Conservation (phyloP, 1,140 invertebrate genomes). For the Diabrotica undecimpunctata region DNA sequence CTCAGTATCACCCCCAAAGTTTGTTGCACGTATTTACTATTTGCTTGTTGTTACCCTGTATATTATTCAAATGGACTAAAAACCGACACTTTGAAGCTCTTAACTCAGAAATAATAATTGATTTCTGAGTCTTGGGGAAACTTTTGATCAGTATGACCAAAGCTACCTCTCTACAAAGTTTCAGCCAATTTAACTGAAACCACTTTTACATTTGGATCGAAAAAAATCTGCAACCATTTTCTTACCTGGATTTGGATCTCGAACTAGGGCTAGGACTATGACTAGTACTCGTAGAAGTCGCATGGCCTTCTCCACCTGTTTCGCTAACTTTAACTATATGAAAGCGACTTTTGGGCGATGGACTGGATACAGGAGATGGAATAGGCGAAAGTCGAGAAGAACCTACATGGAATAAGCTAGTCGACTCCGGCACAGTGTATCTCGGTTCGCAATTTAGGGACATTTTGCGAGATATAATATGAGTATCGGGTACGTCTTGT, state of each 20-base stretch:
- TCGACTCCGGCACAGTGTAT: conserved; percentile 27
- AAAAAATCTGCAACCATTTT: too few relatives aligned
- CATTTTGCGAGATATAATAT: conserved; percentile 37
- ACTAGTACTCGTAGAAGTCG: conserved; percentile 1
- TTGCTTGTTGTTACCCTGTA: too few relatives aligned
- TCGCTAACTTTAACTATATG: conserved; percentile 29
- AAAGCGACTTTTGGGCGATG: conserved; percentile 30
- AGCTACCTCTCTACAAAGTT: too few relatives aligned
- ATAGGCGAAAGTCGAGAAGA: conserved; percentile 30
- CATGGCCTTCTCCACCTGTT: conserved; percentile 9
- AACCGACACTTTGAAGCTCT: too few relatives aligned
- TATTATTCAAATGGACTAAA: too few relatives aligned
- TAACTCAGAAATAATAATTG: too few relatives aligned
- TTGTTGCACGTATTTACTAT: too few relatives aligned
- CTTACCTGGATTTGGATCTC: conserved; percentile 12
- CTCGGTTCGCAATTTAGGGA: conserved; percentile 41
- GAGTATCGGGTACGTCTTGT: conserved; percentile 33
- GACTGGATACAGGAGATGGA: conserved; percentile 27
- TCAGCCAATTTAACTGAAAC: too few relatives aligned
- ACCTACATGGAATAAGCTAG: conserved; percentile 26
- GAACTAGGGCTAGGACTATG: conserved; percentile 9
- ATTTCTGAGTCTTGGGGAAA: too few relatives aligned
- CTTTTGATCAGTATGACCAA: too few relatives aligned
- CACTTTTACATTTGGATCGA: too few relatives aligned
- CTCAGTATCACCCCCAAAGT: too few relatives aligned